These are phyloP conservation scores for Pongo abelii DNA, from an alignment of 2,113 vertebrate species.

Conservation along the genomic window DNA sequence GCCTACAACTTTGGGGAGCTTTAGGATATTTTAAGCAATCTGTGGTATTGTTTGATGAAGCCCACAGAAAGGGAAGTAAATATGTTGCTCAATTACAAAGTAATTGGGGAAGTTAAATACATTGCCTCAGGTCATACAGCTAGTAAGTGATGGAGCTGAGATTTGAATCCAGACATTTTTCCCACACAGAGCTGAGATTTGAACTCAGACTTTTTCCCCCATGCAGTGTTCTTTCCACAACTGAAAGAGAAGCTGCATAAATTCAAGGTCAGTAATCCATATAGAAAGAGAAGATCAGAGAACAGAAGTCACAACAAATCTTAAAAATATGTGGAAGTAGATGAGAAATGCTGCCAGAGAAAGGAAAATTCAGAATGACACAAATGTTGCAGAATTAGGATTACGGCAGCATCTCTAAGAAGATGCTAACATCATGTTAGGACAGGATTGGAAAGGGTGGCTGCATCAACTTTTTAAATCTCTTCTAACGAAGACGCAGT, in stretches of 20 bases:
- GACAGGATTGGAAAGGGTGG: not conserved
- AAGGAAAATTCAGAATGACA: not conserved
- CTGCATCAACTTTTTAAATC: not conserved
- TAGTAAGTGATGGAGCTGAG: not conserved
- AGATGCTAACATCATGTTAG: not conserved
- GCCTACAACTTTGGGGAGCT: not conserved
- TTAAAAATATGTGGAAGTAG: not conserved
- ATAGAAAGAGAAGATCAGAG: not conserved
- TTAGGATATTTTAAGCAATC: constrained; percentile 28
- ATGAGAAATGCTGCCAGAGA: not conserved
- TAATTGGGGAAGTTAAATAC: not conserved
- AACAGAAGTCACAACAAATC: constrained; percentile 27
- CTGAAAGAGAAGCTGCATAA: not conserved
- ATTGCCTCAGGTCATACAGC: not conserved
- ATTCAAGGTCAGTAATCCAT: not conserved
- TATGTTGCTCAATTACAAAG: not conserved
- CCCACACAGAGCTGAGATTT: not conserved
- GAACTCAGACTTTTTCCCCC: no score
- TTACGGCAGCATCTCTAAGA: not conserved
- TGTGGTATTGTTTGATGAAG: constrained; percentile 24
- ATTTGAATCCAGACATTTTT: no score
- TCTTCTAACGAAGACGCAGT: not conserved
- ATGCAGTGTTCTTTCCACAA: not conserved
- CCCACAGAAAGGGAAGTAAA: constrained; percentile 28
- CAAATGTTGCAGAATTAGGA: not conserved